Evolutionary conservation across 1,140 invertebrate species (phyloP).

Genomic region (Caenorhabditis elegans): WBcel235 BX284606.5:11271001-11271500

Average conservation of each 20-base stretch:
- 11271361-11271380: background rate
- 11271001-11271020: slow-evolving; percentile 32
- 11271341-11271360: background rate
- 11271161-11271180: slow-evolving; percentile 12
- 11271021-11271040: background rate
- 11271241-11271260: slow-evolving; percentile 21
- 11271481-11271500: slow-evolving; percentile 2
- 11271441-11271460: background rate
- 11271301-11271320: background rate
- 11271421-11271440: too few species aligned
- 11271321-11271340: background rate
- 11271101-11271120: background rate
- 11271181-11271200: slow-evolving; percentile 32
- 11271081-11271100: background rate
- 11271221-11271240: slow-evolving; percentile 7
- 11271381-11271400: background rate
- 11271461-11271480: background rate
- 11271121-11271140: background rate
- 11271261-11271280: slow-evolving; percentile 19
- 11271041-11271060: background rate
- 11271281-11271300: background rate
- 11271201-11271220: slow-evolving; percentile 29
- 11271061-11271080: slow-evolving; percentile 16
- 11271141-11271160: slow-evolving; percentile 5
- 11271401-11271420: background rate